Base-by-base conservation (phyloP, 2,888 invertebrate species). In the Reticulitermes lucifugus region DNA sequence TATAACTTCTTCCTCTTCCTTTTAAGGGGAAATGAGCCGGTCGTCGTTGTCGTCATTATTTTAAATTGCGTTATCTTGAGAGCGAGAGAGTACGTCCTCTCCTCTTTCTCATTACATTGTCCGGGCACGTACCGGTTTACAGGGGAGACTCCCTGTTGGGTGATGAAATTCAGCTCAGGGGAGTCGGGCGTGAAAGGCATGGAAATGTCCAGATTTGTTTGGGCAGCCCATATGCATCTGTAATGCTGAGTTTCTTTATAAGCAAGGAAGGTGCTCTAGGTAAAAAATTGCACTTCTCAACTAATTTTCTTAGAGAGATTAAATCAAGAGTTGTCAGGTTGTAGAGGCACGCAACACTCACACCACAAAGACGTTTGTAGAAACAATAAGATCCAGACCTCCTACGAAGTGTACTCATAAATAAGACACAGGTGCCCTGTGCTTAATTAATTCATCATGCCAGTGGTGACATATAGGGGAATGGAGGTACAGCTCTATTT, bases 121-220 rank as follows among this genome's bases (percentile, higher is more conserved):
- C 79, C 79, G n/a, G 51, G 25, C 79, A 79, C 79, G 79, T 79
- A 35, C 75, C 71, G 71, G 71, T 35, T 71, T 71, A 71, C 71
- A 71, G 71, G 25, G 25, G 12, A 12, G 10, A 22, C 43, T 77
- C 79, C 29, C n/a, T 51, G 79, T 51, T 55, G 51, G 75, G 79
- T 79, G 79, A 79, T 79, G 79, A 79, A 79, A 79, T 79, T 79
- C 79, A 51, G 55, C 79, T 79, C 79, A 77, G 79, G 79, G 79
- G 79, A 79, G 18, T 25, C 14, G 55, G 51, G 46, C 79, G 46
- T 55, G 79, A 46, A 79, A 79, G 51, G 79, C 46, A 79, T 79
- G 79, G 79, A 79, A 79, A 79, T 79, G 79, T 55, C n/a, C 79
- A 55, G 79, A 79, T 79, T 51, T 65, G 65, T 25, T 6, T 2